These are phyloP conservation scores for Dipodomys spectabilis DNA, from an alignment of 2,113 vertebrate species.

Conservation along the genomic window DNA sequence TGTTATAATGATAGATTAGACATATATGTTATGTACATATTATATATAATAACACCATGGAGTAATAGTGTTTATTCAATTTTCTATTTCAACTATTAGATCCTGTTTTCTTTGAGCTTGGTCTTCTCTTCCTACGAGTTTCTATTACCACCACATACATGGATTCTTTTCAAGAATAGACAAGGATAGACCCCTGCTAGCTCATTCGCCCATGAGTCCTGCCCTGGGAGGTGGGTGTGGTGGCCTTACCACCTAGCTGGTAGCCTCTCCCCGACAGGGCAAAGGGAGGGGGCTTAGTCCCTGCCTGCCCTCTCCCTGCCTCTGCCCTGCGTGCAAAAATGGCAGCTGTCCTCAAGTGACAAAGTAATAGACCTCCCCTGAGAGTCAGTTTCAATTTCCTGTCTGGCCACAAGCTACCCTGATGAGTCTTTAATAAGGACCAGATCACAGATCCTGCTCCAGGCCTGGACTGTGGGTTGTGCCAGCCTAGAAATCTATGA, in stretches of 20 bases:
- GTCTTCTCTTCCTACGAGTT: background rate
- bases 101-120: background rate
- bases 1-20: too few species aligned
- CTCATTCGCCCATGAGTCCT: background rate
- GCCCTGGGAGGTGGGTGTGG: too few species aligned
- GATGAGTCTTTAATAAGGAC: background rate
- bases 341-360: background rate
- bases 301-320: background rate
- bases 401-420: background rate
- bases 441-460: background rate
- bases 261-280: background rate
- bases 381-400: constrained; percentile 30
- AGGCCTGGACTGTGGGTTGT: background rate
- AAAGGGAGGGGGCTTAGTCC: background rate
- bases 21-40: too few species aligned
- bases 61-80: background rate
- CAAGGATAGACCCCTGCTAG: rapidly evolving
- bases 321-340: background rate
- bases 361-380: background rate
- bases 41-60: too few species aligned
- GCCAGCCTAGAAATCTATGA: background rate
- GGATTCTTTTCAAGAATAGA: background rate
- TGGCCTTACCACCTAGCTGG: background rate
- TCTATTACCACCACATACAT: background rate
- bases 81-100: background rate